Evolutionary conservation across 1,140 invertebrate genomes (phyloP), one percentile per base, ranked within the genome.

Genomic region (Drosophila gunungcola): DNA sequence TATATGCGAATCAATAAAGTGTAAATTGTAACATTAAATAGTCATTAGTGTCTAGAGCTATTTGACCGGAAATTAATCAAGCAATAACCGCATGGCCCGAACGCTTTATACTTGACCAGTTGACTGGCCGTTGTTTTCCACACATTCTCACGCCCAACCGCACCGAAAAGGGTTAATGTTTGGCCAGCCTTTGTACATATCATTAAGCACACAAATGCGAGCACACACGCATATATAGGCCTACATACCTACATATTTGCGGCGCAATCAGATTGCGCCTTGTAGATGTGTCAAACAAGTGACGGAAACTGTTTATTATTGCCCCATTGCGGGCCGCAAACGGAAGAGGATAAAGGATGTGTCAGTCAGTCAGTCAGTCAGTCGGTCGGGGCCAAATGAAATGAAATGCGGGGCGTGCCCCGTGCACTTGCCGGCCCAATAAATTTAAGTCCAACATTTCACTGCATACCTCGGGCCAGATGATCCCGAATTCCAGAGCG

Each of bases 61-160:
- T 88, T 88, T 88, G 84, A 88, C 84, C 84, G 84, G 80, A 88
- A 89, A 88, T 88, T 89, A 89, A 89, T 89, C 85, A 89, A 89
- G 85, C 84, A 84, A 89, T 90, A 90, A 89, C 84, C 84, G 69
- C 84, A 80, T 36, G 43, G 63, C 54, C 41, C 41, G 38, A 55
- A 75, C 73, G 64, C 79, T 83, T 88, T 83, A 80, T 88, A 89
- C 89, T 89, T 89, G 80, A 72, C 84, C 84, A 89, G 48, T 80
- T 64, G 58, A 9, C 75, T 54, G 55, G 54, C 49, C 42, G 57
- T 61, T 76, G 65, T 76, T 69, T 51, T 43, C 53, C 41, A 60
- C 61, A 61, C 49, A 21, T 21, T 48, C 63, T 27, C 57, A 51
- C 32, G 42, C 29, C 49, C 48, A 25, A 21, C 32, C 29, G 49